Evolutionary conservation across 2,888 invertebrate species (phyloP).

Genomic region (Notodonta dromedarius): DNA sequence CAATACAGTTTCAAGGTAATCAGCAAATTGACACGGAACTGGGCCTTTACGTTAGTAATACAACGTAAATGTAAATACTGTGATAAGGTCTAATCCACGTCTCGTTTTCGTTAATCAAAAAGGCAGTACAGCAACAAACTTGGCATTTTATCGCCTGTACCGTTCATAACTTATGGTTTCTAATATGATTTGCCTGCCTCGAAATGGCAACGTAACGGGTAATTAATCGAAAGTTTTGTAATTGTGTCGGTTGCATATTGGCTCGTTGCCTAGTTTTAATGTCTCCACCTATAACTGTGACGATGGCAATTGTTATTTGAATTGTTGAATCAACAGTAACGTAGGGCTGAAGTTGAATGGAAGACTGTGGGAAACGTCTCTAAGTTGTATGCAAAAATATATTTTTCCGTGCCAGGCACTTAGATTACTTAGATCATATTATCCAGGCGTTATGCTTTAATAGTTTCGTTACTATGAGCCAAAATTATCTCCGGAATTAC

Average conservation of each 20-base stretch:
- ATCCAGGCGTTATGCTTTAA: too few species aligned
- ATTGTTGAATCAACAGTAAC: neutral
- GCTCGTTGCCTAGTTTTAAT: constrained; percentile 5
- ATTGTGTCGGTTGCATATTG: constrained; percentile 28
- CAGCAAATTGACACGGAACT: constrained; percentile 5
- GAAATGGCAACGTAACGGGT: constrained; percentile 22
- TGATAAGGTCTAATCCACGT: neutral
- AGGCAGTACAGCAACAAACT: neutral
- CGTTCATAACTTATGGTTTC: constrained; percentile 25
- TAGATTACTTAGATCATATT: neutral
- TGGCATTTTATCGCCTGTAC: constrained; percentile 9
- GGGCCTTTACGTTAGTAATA: neutral
- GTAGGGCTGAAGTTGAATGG: neutral
- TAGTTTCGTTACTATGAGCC: neutral
- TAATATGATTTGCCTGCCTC: constrained; percentile 24
- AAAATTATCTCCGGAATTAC: constrained; percentile 29
- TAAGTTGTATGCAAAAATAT: neutral
- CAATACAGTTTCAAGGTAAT: constrained; percentile 7
- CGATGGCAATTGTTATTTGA: neutral
- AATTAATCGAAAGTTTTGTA: constrained; percentile 24
- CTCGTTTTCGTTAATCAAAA: neutral
- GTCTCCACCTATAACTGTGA: constrained; percentile 1
- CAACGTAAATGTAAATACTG: neutral
- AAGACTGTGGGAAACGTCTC: neutral
- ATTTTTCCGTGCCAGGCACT: neutral